Percentiles rank a stretch among this genome's conserved stretches.
Evolutionary conservation across 2,113 vertebrate genomes (phyloP).

Genomic region (Forbesichthys papilliferus): DNA sequence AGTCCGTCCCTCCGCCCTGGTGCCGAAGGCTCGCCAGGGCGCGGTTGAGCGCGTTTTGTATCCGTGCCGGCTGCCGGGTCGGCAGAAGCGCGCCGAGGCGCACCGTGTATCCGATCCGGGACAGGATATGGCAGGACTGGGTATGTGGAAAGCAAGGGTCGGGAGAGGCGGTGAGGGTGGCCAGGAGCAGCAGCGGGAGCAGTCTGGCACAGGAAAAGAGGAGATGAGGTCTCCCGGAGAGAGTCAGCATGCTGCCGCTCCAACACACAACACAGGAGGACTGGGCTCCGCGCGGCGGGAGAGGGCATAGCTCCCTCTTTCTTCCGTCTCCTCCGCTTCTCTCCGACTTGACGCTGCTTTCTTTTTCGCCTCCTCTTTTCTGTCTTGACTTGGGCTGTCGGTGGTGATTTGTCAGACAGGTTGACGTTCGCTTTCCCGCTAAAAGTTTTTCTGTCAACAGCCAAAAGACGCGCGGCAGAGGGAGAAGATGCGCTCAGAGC

Average conservation of each 20-base stretch:
- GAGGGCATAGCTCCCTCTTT: conserved; percentile 78
- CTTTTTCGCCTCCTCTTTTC: not conserved
- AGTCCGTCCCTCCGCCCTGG: conserved; percentile 50
- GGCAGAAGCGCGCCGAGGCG: conserved; percentile 85
- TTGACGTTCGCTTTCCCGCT: conserved; percentile 43
- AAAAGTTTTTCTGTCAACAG: conserved; percentile 59
- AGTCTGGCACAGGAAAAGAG: conserved; percentile 39
- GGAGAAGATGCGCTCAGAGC: conserved; percentile 46
- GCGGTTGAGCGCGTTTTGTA: conserved; percentile 81
- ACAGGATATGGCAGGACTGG: conserved; percentile 81
- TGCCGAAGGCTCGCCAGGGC: conserved; percentile 77
- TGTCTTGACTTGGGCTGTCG: conserved; percentile 30
- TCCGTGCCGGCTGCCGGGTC: conserved; percentile 73
- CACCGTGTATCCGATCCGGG: conserved; percentile 81
- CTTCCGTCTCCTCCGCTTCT: conserved; percentile 60
- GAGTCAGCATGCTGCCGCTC: conserved; percentile 75
- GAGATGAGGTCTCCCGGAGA: conserved; percentile 63
- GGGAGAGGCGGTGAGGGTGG: conserved; percentile 57
- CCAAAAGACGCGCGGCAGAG: conserved; percentile 44
- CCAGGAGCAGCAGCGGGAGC: conserved; percentile 55
- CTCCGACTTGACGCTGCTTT: conserved; percentile 65
- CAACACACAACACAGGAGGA: conserved; percentile 67
- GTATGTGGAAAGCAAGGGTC: conserved; percentile 75
- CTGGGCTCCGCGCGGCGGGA: conserved; percentile 70
- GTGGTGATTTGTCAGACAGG: conserved; percentile 30